These are phyloP conservation scores for Dioctria rufipes DNA, from an alignment of 2,888 invertebrate genomes.

Conservation along the genomic window DNA sequence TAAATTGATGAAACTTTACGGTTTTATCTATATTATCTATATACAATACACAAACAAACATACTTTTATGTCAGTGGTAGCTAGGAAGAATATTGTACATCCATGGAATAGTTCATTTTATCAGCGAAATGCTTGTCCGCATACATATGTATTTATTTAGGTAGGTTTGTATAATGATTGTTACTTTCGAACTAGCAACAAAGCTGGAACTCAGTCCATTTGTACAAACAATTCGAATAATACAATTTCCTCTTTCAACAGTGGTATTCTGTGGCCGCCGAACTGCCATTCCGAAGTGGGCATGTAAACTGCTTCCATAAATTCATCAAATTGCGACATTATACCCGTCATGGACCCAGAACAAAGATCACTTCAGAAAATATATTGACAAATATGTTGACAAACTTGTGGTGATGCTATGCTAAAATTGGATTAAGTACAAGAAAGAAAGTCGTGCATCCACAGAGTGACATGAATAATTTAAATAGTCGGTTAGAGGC, in stretches of 20 bases:
- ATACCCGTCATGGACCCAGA: conserved; percentile 23
- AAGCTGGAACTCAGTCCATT: not conserved
- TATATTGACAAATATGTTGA: conserved; percentile 44
- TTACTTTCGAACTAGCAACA: not conserved
- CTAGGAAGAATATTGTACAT: conserved; percentile 5
- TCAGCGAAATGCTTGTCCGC: not conserved
- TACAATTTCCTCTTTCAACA: not conserved
- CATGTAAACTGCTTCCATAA: not conserved
- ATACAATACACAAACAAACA: too few species aligned
- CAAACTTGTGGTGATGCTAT: not conserved
- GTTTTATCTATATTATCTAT: not conserved
- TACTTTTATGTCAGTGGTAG: not conserved
- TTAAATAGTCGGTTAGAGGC: too few species aligned
- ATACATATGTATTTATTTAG: not conserved
- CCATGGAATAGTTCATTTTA: conserved; percentile 31
- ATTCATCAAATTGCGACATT: conserved; percentile 40
- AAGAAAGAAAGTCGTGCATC: too few species aligned
- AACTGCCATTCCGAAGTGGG: not conserved
- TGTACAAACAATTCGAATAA: not conserved
- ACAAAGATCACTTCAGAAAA: conserved; percentile 32
- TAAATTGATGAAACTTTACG: not conserved
- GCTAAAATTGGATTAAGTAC: too few species aligned
- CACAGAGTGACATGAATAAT: too few species aligned
- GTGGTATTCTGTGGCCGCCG: not conserved
- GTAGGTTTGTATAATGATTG: not conserved